A percentile compares a stretch with the other conserved stretches of the same genome.
Evolutionary conservation across 2,797 vertebrate species (phyloP).

Genomic region (Cyprinodon diabolis): DNA sequence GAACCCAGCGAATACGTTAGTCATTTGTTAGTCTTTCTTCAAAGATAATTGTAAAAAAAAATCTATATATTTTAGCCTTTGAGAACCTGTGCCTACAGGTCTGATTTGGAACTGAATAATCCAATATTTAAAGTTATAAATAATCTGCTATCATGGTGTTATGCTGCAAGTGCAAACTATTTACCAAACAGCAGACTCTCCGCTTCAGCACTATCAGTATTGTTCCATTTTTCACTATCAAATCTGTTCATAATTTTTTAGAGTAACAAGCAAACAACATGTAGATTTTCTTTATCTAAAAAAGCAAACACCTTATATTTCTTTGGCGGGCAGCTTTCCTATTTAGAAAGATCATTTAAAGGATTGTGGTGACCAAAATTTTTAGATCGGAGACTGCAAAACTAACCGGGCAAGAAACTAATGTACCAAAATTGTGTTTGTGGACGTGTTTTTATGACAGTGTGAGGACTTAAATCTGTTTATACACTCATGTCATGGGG

Average conservation of each 20-base stretch:
- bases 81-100: constrained; percentile 1
- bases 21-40: constrained; percentile 18
- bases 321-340: background rate
- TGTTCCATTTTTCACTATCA: background rate
- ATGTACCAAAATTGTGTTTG: no score
- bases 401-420: no score
- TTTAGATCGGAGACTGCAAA: no score
- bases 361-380: no score
- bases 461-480: no score
- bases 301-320: background rate
- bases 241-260: background rate
- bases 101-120: constrained; percentile 7
- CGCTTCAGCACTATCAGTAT: background rate
- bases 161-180: background rate
- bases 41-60: constrained; percentile 33
- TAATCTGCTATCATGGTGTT: background rate
- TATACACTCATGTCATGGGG: no score
- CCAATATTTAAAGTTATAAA: background rate
- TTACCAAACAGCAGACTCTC: background rate
- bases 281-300: background rate
- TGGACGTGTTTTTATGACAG: no score
- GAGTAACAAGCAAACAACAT: background rate
- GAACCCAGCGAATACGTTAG: constrained; percentile 28
- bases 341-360: no score
- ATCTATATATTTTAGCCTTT: constrained; percentile 10